Base-by-base conservation (phyloP, 2,888 invertebrate species). In the Drosophila anomelani region DNA sequence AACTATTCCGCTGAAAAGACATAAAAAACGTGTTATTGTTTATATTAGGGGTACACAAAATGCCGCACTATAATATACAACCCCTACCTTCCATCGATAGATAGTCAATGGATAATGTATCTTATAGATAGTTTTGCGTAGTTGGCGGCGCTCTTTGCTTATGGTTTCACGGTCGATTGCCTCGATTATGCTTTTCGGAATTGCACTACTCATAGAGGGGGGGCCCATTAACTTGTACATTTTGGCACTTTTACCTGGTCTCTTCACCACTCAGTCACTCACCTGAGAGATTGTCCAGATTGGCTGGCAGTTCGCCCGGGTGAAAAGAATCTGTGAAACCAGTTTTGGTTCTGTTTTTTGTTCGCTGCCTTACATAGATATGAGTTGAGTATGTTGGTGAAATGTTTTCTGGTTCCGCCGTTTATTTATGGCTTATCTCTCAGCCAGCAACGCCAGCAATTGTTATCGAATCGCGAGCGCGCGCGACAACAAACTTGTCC, bases 161-260 rank as follows among this genome's bases (percentile, higher is more conserved):
- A 23, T 23, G 7, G 68, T 39, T 85, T 85, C 79, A 82, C 80
- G 86, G 81, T 78, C 86, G 81, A 82, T 82, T 83, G 82, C 61
- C 73, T 76, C 81, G 83, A 78, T 83, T 82, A 85, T 82, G 81
- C 64, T 75, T 81, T 79, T 59, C 67, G 79, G 3, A 23, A 79
- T 84, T 83, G 79, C 80, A 83, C 38, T 68, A 76, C 53, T 68
- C 59, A 51, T 20, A 20, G 23, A 15, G 15, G 5, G 9, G 10
- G 36, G 55, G 39, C 59, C 68, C 66, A 84, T 79, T 77, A 77
- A 66, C 68, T 60, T 68, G 61, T 61, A 70, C 60, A 71, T 61
- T 85, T 81, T 81, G 80, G 69, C 85, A 84, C 87, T 82, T 87
- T 79, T 79, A 74, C 71, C 75, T 70, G 62, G 75, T n/a, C n/a